phyloP scores from a whole-genome alignment of 2,797 vertebrate species.

The Fratercula arctica region DNA sequence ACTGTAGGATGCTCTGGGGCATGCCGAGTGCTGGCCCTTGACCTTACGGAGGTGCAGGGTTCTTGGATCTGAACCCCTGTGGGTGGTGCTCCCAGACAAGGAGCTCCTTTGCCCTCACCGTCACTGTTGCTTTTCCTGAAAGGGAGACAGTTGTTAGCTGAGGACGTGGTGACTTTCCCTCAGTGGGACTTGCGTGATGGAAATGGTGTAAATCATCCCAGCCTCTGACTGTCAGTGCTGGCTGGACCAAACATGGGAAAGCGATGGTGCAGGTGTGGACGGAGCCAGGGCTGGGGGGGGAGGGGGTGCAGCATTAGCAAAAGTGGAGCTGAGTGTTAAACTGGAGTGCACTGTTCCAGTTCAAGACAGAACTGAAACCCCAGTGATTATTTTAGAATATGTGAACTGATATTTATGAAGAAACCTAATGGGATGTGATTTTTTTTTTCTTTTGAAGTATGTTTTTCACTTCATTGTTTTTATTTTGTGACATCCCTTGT shows the following conservation, averaged over 20 bases:
- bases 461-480: neutral
- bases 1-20: neutral
- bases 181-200: neutral
- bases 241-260: neutral
- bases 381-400: neutral
- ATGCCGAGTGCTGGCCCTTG: neutral
- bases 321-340: neutral
- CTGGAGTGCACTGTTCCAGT: neutral
- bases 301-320: neutral
- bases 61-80: neutral
- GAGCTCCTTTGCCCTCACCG: neutral
- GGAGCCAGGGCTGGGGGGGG: fast-evolving
- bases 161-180: neutral
- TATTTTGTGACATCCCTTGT: neutral
- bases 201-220: neutral
- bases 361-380: neutral
- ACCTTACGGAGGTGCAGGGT: neutral
- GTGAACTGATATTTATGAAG: neutral
- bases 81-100: neutral
- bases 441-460: neutral
- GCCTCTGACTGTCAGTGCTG: neutral
- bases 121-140: neutral
- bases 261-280: neutral
- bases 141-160: neutral
- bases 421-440: neutral